phyloP scores from a whole-genome alignment of 2,888 invertebrate genomes.

The Apomyelois bistriatella region DNA sequence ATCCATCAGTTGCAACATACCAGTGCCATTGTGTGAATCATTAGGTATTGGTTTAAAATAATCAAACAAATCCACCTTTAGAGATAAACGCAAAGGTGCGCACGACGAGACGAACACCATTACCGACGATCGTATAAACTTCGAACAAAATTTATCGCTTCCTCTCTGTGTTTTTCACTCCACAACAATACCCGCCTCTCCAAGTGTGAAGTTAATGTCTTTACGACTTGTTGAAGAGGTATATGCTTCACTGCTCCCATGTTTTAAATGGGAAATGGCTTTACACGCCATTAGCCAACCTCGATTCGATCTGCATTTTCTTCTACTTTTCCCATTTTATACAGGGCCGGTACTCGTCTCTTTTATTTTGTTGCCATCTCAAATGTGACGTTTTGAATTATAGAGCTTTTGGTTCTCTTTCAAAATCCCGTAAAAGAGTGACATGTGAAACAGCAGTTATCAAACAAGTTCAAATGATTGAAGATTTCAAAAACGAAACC shows the following conservation, averaged over 20 bases:
- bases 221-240: constrained; percentile 65
- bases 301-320: neutral
- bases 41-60: neutral
- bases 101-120: constrained; percentile 52
- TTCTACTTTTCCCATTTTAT: no score
- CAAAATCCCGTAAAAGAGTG: neutral
- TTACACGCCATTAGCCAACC: constrained; percentile 23
- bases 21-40: no score
- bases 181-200: constrained; percentile 63
- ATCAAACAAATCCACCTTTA: constrained; percentile 12
- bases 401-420: no score
- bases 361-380: no score
- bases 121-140: constrained; percentile 72
- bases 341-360: no score
- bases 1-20: no score
- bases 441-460: constrained; percentile 8
- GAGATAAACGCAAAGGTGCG: constrained; percentile 21
- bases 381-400: no score
- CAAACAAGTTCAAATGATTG: constrained; percentile 12
- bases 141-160: constrained; percentile 76
- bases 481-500: constrained; percentile 29
- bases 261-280: constrained; percentile 34
- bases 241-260: constrained; percentile 56
- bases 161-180: constrained; percentile 72
- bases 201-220: constrained; percentile 62